A percentile compares a stretch with the other conserved stretches of the same genome.
Evolutionary conservation across 2,113 vertebrate genomes (phyloP).

Genomic region (Labeo catla): DNA sequence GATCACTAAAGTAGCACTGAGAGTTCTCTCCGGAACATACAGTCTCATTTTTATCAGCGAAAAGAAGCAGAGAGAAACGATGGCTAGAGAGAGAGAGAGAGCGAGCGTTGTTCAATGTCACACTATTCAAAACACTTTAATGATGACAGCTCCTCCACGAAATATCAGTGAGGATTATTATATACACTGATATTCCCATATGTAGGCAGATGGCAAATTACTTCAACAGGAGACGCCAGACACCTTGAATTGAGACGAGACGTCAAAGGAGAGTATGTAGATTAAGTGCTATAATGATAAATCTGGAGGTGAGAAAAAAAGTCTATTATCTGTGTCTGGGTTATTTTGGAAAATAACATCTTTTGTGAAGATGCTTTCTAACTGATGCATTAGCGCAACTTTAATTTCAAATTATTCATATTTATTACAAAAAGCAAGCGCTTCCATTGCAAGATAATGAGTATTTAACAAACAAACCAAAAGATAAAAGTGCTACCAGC

Average conservation of each 20-base stretch:
- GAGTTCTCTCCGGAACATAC: slow-evolving; percentile 39
- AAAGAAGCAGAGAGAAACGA: neutral
- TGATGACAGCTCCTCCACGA: neutral
- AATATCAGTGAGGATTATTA: neutral
- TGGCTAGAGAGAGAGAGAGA: neutral
- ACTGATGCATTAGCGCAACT: neutral
- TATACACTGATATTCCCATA: neutral
- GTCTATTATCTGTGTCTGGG: neutral
- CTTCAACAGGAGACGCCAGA: neutral
- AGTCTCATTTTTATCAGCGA: slow-evolving; percentile 16
- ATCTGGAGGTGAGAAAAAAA: neutral
- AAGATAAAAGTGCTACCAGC: neutral
- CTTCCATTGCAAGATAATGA: neutral
- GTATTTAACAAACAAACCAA: neutral
- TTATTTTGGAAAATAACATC: neutral
- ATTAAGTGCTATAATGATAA: neutral
- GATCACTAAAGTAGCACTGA: slow-evolving; percentile 18
- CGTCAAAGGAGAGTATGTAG: neutral
- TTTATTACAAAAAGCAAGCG: neutral
- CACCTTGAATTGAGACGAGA: neutral
- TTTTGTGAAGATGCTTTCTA: neutral
- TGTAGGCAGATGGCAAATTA: slow-evolving; percentile 4
- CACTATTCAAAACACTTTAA: neutral
- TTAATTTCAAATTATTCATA: neutral
- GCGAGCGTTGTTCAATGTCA: neutral